Evolutionary conservation across 2,113 vertebrate genomes (phyloP), one percentile per base, ranked within the genome.

Genomic region (Candoia aspera): DNA sequence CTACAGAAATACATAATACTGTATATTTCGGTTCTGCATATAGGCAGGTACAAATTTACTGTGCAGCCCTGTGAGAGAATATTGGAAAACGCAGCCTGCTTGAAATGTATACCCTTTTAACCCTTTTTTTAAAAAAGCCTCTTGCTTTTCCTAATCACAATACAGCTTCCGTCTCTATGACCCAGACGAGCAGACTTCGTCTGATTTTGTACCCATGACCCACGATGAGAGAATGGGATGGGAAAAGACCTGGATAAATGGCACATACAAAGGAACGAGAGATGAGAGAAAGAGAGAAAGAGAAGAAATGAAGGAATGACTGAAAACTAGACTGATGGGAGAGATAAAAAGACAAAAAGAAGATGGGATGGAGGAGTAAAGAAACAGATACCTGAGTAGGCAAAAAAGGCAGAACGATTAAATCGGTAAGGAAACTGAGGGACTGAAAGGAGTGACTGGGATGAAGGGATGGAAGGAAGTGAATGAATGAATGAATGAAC

Each of bases 161-260:
- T 42, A 84, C 59, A 24, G 29, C 21, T 68, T 91, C 9, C 42
- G 26, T 54, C 10, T 9, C 12, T 29, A 11, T 46, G 23, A 33
- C 37, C 15, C 64, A 83, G 29, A 33, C 23, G 17, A 46, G 8
- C 9, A 84, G 21, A 3, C 37, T 54, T 91, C 49, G 46, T 46
- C 4, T 17, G 64, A 33, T 37, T 92, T 89, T 92, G 87, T 89
- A 92, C 87, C 90, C 84, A n/a, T 46, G 6, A 26, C n/a, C 19
- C 49, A 54, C 64, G 23, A 68, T 53, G 29, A 9, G 42, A 9
- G 8, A 19, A 2, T 10, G 17, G 29, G 68, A 19, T 24, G 17
- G 26, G 17, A 49, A 60, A 46, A 84, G 57, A 62, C 29, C 42
- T 53, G 54, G 42, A 46, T 53, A n/a, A 23, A 21, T 46, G 53